Evolutionary conservation across 2,113 vertebrate species (phyloP), one percentile per base, ranked within the genome.

Genomic region (Protobothrops flavoviridis): DNA sequence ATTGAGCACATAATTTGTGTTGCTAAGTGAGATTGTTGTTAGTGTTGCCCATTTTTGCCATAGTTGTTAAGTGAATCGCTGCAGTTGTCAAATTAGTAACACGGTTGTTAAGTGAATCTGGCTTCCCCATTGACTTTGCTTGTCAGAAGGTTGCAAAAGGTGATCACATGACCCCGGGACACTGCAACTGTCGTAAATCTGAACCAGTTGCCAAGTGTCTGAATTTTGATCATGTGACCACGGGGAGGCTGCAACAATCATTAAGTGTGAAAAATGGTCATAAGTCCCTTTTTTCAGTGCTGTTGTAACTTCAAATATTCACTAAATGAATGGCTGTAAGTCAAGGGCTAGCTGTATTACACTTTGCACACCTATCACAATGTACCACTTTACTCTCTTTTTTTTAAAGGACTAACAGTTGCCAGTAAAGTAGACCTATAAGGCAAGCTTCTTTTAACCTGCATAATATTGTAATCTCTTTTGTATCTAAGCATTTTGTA

Each of bases 401-500:
- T 3, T 26, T 61, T 61, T 64, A 10, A 43, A 88, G 89, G 13
- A 29, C 39, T 85, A 45, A 45, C 12, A 4, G 1, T 57, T 69
- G 52, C 15, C 24, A 15, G 20, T 57, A 17, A 50, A 88, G 13
- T 2, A 88, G 3, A 9, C 1, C 7, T 85, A 7, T 17, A 85
- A 13, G 26, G 64, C 33, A 33, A 89, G 26, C 10, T 45, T 11
- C 3, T 93, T 45, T 56, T 21, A 21, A 56, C 26, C 33, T 21
- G 29, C 43, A 20, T 1, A 57, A 52, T 33, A 64, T 29, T 64
- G 61, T 64, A 2, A 5, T 85, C 21, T 88, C 12, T 93, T 57
- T 86, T 13, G 86, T 53, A 92, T 9, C 86, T 29, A 43, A 95
- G 86, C 85, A 93, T 59, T 93, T 91, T 92, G 81, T 92, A 21